Percentiles rank a stretch among this genome's conserved stretches.
Evolutionary conservation across 1,140 invertebrate genomes (phyloP).

Genomic region (Sycophila sp.): DNA sequence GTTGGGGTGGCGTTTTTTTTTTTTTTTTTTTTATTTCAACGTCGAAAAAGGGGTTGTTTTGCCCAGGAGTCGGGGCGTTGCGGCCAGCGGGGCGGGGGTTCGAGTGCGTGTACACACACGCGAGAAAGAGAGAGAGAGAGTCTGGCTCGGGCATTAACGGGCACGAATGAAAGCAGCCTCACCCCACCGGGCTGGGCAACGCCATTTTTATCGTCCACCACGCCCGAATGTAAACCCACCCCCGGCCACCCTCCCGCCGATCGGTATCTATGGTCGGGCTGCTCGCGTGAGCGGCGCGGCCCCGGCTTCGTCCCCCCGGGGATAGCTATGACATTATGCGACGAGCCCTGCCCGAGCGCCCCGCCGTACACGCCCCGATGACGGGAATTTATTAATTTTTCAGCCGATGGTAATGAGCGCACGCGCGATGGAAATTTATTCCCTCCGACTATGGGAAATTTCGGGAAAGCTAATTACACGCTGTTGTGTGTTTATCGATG

Average conservation of each 20-base stretch:
- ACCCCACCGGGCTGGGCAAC: constrained; percentile 28
- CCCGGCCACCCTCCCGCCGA: not conserved
- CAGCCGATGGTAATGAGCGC: too few species aligned
- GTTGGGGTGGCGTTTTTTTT: constrained; percentile 26
- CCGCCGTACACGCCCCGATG: too few species aligned
- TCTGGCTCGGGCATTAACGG: constrained; percentile 48
- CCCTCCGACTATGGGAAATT: too few species aligned
- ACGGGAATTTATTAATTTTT: constrained; percentile 4
- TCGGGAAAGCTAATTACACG: too few species aligned
- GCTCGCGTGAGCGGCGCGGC: too few species aligned
- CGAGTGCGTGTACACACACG: not conserved
- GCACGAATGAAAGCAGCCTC: constrained; percentile 36
- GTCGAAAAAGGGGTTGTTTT: constrained; percentile 17
- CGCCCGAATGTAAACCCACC: constrained; percentile 46
- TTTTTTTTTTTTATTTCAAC: too few species aligned
- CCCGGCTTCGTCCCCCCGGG: too few species aligned
- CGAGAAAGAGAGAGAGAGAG: too few species aligned
- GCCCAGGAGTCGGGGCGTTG: constrained; percentile 48
- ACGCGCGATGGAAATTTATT: too few species aligned
- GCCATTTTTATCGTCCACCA: constrained; percentile 58
- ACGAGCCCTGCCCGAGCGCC: too few species aligned
- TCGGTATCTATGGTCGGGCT: not conserved
- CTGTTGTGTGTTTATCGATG: too few species aligned
- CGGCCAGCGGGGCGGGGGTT: constrained; percentile 3
- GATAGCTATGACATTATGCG: not conserved